These are phyloP conservation scores for Bellardia bayeri DNA, from an alignment of 2,888 invertebrate genomes.

Conservation along the genomic window DNA sequence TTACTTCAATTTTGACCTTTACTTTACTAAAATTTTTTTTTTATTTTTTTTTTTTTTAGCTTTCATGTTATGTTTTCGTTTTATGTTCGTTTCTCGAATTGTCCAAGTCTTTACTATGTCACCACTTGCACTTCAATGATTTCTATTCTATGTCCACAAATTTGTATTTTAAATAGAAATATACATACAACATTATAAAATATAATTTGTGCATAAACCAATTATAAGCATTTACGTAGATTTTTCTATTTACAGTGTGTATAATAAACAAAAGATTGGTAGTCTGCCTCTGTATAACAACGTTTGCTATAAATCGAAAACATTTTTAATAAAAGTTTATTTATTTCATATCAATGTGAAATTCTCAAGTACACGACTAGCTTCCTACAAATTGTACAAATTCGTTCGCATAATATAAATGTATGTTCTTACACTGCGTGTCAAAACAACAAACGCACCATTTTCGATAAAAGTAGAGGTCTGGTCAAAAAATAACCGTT, in stretches of 20 bases:
- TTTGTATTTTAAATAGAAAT: background rate
- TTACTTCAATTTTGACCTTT: background rate
- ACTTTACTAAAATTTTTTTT: no score
- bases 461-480: no score
- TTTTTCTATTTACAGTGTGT: background rate
- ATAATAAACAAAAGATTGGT: no score
- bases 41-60: no score
- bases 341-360: background rate
- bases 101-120: slow-evolving; percentile 34
- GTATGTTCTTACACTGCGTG: no score
- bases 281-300: background rate
- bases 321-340: background rate
- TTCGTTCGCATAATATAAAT: background rate
- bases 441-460: no score
- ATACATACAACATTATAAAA: background rate
- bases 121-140: slow-evolving; percentile 52
- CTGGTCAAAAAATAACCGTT: no score
- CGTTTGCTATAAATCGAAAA: no score
- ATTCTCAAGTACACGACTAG: background rate
- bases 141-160: background rate
- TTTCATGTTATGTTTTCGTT: slow-evolving; percentile 10
- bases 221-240: background rate
- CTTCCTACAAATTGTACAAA: background rate
- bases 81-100: background rate
- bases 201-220: background rate